Percentiles rank a stretch among this genome's conserved stretches.
Evolutionary conservation across 2,888 invertebrate genomes (phyloP).

Genomic region (Eristalis pertinax): DNA sequence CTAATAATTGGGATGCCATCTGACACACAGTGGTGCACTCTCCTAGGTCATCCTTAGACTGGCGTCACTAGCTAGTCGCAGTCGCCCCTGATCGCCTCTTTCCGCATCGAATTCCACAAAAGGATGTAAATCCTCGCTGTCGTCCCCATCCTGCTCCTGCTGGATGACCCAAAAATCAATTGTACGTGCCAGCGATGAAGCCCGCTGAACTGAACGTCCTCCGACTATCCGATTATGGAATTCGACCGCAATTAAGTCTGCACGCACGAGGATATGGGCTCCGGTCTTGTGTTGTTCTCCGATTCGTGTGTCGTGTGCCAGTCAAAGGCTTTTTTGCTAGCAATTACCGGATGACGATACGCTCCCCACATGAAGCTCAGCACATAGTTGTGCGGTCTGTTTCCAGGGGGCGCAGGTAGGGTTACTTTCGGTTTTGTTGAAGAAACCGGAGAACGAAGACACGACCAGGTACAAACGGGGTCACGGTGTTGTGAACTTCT

Average conservation of each 20-base stretch:
- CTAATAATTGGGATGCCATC: constrained; percentile 30
- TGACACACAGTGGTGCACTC: constrained; percentile 6
- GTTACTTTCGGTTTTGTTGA: constrained; percentile 26
- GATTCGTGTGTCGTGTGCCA: not conserved
- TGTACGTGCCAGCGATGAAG: constrained; percentile 16
- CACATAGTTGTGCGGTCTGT: not conserved
- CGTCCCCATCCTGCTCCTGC: not conserved
- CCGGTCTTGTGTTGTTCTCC: constrained; percentile 1
- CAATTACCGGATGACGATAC: not conserved
- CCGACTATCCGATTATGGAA: constrained; percentile 46
- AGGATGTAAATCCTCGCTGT: not conserved
- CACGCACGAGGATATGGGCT: not conserved
- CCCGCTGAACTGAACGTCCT: constrained; percentile 11
- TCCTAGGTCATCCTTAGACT: not conserved
- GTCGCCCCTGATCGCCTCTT: not conserved
- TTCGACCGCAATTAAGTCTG: constrained; percentile 41
- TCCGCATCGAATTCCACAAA: constrained; percentile 14
- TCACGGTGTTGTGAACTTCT: constrained; percentile 29
- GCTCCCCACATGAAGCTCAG: not conserved
- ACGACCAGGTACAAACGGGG: not conserved
- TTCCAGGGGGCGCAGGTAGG: not conserved
- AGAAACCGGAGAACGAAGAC: not conserved
- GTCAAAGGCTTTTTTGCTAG: not conserved
- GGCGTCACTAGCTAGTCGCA: not conserved
- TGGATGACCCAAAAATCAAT: constrained; percentile 30